phyloP scores from a whole-genome alignment of 2,113 vertebrate species.

The Zootoca vivipara region DNA sequence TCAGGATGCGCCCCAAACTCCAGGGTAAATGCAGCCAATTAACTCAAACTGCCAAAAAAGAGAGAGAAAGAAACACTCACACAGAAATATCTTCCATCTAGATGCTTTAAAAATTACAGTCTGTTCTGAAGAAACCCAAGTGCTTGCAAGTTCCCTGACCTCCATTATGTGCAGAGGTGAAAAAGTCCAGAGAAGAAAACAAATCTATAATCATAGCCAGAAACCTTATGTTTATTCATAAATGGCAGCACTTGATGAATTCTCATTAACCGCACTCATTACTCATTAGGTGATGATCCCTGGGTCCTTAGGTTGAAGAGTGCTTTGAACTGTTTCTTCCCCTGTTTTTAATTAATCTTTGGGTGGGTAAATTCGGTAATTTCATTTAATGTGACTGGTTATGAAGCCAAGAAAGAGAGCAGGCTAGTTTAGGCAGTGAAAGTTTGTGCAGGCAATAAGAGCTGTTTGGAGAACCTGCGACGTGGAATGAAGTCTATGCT shows the following conservation, averaged over 20 bases:
- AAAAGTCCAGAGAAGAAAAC: conserved; percentile 26
- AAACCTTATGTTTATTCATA: conserved; percentile 62
- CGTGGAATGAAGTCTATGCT: not conserved
- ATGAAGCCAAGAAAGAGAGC: conserved; percentile 7
- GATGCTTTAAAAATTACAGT: not conserved
- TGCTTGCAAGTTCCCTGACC: conserved; percentile 36
- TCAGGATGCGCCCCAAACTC: not conserved
- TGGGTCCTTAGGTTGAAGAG: conserved; percentile 48
- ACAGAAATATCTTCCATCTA: not conserved
- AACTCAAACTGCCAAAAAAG: not conserved
- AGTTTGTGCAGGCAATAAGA: not conserved
- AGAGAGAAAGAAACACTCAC: too few species aligned
- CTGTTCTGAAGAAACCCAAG: not conserved
- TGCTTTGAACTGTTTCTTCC: conserved; percentile 35
- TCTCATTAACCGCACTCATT: conserved; percentile 60
- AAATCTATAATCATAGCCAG: conserved; percentile 47
- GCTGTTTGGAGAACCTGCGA: not conserved
- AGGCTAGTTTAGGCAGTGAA: conserved; percentile 1
- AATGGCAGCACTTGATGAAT: conserved; percentile 26
- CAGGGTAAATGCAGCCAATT: not conserved
- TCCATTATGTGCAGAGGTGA: conserved; percentile 43
- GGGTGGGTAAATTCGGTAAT: conserved; percentile 10
- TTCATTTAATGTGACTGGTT: conserved; percentile 26
- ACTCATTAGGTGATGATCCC: conserved; percentile 49
- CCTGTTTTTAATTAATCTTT: conserved; percentile 55